A percentile compares a stretch with the other conserved stretches of the same genome.
Conservation (phyloP, 2,888 invertebrate species). For the Endomychus coccineus region DNA sequence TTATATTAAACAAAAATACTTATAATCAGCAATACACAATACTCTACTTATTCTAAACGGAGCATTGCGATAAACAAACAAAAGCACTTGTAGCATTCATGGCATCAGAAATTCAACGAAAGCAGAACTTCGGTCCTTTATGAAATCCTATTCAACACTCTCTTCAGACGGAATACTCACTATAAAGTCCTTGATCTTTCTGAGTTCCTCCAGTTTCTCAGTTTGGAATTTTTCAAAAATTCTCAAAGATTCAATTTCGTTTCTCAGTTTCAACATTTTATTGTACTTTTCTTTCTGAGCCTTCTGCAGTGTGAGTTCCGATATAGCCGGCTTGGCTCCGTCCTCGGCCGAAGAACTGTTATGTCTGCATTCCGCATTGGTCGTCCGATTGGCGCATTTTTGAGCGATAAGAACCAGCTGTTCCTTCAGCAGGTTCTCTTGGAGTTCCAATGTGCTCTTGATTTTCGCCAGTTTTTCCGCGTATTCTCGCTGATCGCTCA, state of each 20-base stretch:
- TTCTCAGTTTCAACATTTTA: constrained; percentile 6
- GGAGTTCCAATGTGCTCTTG: constrained; percentile 7
- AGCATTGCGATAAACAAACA: too few species aligned
- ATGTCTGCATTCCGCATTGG: too few species aligned
- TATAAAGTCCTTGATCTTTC: constrained; percentile 6
- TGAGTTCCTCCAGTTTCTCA: constrained; percentile 3
- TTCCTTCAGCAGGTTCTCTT: constrained; percentile 6
- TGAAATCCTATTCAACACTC: background rate
- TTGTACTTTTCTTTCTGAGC: constrained; percentile 8
- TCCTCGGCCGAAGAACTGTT: too few species aligned
- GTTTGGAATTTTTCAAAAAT: constrained; percentile 4
- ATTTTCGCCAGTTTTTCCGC: constrained; percentile 6
- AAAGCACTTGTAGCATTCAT: too few species aligned
- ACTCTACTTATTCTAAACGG: too few species aligned
- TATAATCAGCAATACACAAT: too few species aligned
- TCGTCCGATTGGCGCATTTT: too few species aligned
- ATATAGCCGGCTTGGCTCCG: too few species aligned
- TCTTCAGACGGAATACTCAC: background rate
- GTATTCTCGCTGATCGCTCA: constrained; percentile 9
- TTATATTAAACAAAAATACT: too few species aligned
- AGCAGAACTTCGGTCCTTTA: constrained; percentile 1
- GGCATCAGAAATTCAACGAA: too few species aligned
- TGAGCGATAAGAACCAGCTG: constrained; percentile 7
- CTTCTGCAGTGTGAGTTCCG: too few species aligned
- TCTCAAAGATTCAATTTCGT: constrained; percentile 6